Evolutionary conservation across 2,797 vertebrate genomes (phyloP).

Genomic region (Enoplosus armatus): DNA sequence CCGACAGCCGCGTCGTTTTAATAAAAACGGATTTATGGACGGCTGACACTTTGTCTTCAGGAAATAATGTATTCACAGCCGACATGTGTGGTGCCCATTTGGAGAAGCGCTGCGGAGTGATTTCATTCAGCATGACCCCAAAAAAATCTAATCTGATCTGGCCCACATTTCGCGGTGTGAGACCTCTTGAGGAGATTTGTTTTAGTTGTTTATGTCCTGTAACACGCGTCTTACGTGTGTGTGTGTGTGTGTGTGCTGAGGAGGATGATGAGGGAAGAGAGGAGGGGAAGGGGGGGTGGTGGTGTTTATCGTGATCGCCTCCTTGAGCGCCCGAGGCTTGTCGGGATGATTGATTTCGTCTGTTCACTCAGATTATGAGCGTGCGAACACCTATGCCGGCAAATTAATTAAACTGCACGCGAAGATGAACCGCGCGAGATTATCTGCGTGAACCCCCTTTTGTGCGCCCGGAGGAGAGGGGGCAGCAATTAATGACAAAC

Average conservation of each 20-base stretch:
- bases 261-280: background rate
- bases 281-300: background rate
- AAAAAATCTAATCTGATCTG: slow-evolving; percentile 49
- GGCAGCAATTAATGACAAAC: slow-evolving; percentile 41
- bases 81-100: slow-evolving; percentile 45
- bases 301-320: slow-evolving; percentile 36
- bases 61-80: background rate
- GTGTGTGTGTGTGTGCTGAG: slow-evolving; percentile 11
- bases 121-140: slow-evolving; percentile 36
- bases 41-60: slow-evolving; percentile 13
- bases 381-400: slow-evolving; percentile 35
- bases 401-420: slow-evolving; percentile 49
- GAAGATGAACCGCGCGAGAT: slow-evolving; percentile 24
- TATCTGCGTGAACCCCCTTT: slow-evolving; percentile 7
- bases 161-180: slow-evolving; percentile 36
- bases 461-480: background rate
- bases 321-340: slow-evolving; percentile 37
- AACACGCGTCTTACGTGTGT: slow-evolving; percentile 11
- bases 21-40: slow-evolving; percentile 17
- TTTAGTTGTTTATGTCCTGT: slow-evolving; percentile 33
- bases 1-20: slow-evolving; percentile 1
- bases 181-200: slow-evolving; percentile 25
- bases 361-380: slow-evolving; percentile 46
- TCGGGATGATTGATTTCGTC: slow-evolving; percentile 59
- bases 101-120: slow-evolving; percentile 54